These are phyloP conservation scores for Synergus itoensis DNA, from an alignment of 2,888 invertebrate genomes.

Conservation along the genomic window DNA sequence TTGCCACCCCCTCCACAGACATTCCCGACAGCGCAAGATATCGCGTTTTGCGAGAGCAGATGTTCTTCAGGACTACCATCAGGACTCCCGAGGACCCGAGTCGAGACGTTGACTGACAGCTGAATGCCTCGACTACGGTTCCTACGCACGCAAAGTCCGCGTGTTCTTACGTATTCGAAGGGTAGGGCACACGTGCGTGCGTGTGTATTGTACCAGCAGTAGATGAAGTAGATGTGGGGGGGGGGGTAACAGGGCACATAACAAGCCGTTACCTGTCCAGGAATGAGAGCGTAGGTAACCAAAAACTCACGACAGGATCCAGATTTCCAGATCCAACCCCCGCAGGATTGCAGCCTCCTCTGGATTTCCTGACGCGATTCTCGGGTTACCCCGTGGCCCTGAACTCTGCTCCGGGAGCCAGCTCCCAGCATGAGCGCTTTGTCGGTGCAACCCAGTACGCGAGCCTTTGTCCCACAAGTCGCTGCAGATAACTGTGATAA, in stretches of 20 bases:
- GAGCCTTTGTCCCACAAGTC: constrained; percentile 53
- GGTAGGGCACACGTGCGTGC: constrained; percentile 49
- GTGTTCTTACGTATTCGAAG: constrained; percentile 43
- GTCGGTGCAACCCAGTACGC: constrained; percentile 50
- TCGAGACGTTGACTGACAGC: constrained; percentile 72
- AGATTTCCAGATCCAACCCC: constrained; percentile 45
- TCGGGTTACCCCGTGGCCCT: constrained; percentile 60
- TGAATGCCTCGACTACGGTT: constrained; percentile 65
- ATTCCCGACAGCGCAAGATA: constrained; percentile 57
- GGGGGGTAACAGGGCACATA: constrained; percentile 45
- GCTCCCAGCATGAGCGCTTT: constrained; percentile 49
- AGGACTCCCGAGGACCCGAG: constrained; percentile 52
- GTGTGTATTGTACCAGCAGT: constrained; percentile 48
- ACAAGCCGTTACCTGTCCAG: constrained; percentile 58
- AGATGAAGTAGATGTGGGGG: constrained; percentile 42
- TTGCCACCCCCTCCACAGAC: constrained; percentile 50
- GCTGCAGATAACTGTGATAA: constrained; percentile 55
- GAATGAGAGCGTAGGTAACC: constrained; percentile 54
- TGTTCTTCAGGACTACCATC: constrained; percentile 55
- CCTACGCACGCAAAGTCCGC: constrained; percentile 50
- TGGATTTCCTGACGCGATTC: constrained; percentile 58
- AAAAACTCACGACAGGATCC: constrained; percentile 54
- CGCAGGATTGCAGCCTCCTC: constrained; percentile 47
- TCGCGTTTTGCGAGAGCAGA: constrained; percentile 62
- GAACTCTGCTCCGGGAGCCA: constrained; percentile 51